These are phyloP conservation scores for Microtus oregoni DNA, from an alignment of 2,113 vertebrate genomes.

Conservation along the genomic window DNA sequence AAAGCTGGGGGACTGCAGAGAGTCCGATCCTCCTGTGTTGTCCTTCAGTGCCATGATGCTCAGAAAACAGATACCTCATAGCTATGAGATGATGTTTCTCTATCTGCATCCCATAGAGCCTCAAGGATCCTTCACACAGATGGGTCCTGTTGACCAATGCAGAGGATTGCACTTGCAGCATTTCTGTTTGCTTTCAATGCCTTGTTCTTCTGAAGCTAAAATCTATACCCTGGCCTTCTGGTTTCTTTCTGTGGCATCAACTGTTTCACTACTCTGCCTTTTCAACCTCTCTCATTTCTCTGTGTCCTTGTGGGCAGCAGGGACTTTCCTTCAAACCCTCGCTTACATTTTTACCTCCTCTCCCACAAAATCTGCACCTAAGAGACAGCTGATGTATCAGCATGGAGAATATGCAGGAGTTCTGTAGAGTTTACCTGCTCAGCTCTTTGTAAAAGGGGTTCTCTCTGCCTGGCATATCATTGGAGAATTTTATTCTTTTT, in stretches of 20 bases:
- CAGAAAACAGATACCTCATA: background rate
- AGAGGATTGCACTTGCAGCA: slow-evolving; percentile 68
- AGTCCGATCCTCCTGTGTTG: background rate
- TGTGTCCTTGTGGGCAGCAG: slow-evolving; percentile 57
- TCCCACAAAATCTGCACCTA: slow-evolving; percentile 64
- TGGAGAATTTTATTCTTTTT: background rate
- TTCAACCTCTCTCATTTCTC: background rate
- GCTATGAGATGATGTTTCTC: background rate
- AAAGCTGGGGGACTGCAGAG: background rate
- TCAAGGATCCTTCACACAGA: slow-evolving; percentile 60
- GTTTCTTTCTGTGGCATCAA: slow-evolving; percentile 80
- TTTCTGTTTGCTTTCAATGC: slow-evolving; percentile 61
- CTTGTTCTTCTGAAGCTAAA: slow-evolving; percentile 75
- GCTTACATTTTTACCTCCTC: background rate
- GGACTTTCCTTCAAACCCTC: background rate
- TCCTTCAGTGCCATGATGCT: background rate
- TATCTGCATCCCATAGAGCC: background rate
- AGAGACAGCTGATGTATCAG: slow-evolving; percentile 58
- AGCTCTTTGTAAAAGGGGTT: background rate
- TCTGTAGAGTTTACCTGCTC: too few relatives aligned
- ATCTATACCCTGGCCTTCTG: slow-evolving; percentile 73
- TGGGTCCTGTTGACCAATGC: slow-evolving; percentile 58
- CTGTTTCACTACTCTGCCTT: slow-evolving; percentile 60
- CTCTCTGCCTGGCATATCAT: background rate
- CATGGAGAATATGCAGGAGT: background rate